Evolutionary conservation across 2,888 invertebrate genomes (phyloP), one percentile per base, ranked within the genome.

Genomic region (Aleiodes leptofemur): DNA sequence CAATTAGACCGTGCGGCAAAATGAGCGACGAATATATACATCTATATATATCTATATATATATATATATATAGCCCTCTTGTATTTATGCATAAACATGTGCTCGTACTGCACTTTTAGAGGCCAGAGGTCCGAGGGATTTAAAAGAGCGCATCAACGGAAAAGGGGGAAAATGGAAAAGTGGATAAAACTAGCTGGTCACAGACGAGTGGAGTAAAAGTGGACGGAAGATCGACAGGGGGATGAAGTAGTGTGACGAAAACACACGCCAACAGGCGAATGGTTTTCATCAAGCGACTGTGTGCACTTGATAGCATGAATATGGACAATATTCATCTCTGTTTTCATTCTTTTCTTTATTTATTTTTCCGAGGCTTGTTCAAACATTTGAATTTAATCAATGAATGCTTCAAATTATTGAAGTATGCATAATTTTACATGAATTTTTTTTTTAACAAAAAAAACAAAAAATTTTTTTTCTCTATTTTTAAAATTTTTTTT

Each of bases 61-160:
- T 31, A 38, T 38, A 51, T 34, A 6, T 6, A 34, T 34, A 34
- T 34, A 34, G 34, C 3, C 78, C 78, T 75, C 78, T 34, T 81
- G 80, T 81, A 83, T 83, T 82, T 79, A 77, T 80, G 76, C 80
- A 76, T 77, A 79, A 78, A 61, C 72, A 71, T 76, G 73, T 43
- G 72, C 76, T 56, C 76, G 80, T 78, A 77, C 80, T 80, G 79
- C 79, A 71, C 78, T 79, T 80, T 82, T 75, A 61, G 72, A 74
- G 43, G 72, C 59, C 69, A 23, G 31, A 61, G 23, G 50, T 72
- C 51, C 53, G 31, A 66, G 69, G 53, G 66, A 70, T 53, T 70
- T 53, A 55, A 38, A 50, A 55, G 61, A 69, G 31, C 59, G 16
- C 53, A 51, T 69, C 51, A 68, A 43, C 43, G 43, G 29, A 34